These are phyloP conservation scores for Perdita meconis DNA, from an alignment of 2,888 invertebrate genomes.

Conservation along the genomic window DNA sequence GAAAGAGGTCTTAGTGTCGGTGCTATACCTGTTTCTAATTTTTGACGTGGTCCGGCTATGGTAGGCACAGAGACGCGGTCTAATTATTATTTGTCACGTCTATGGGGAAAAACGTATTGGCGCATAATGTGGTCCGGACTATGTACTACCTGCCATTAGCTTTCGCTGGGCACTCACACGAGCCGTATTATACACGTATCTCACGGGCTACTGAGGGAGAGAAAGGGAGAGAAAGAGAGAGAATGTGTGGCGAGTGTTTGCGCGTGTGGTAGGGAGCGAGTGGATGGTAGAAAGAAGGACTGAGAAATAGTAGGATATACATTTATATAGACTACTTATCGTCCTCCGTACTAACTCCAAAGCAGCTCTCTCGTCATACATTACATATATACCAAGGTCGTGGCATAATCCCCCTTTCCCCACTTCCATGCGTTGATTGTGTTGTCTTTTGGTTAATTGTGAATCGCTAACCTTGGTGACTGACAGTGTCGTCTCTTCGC, in stretches of 20 bases:
- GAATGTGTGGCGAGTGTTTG: too few species aligned
- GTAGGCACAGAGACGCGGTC: too few species aligned
- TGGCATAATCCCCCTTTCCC: constrained; percentile 39
- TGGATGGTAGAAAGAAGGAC: constrained; percentile 21
- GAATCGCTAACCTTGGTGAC: constrained; percentile 82
- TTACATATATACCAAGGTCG: constrained; percentile 39
- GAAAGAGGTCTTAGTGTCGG: too few species aligned
- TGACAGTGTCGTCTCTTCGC: constrained; percentile 67
- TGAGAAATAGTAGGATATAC: constrained; percentile 8
- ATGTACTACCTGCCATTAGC: constrained; percentile 61
- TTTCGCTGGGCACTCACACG: constrained; percentile 65
- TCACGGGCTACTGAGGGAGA: constrained; percentile 26
- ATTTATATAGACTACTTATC: constrained; percentile 27
- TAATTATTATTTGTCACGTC: too few species aligned
- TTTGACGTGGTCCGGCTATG: too few species aligned
- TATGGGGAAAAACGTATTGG: constrained; percentile 31
- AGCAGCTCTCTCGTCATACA: constrained; percentile 20
- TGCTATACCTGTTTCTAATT: too few species aligned
- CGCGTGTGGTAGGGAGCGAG: constrained; percentile 25
- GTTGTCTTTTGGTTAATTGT: constrained; percentile 80
- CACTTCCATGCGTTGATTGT: constrained; percentile 75
- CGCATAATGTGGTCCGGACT: constrained; percentile 44
- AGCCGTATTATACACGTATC: constrained; percentile 61
- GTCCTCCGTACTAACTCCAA: constrained; percentile 58
- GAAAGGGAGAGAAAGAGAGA: constrained; percentile 6